These are phyloP conservation scores for Diadophis punctatus DNA, from an alignment of 2,113 vertebrate genomes.

Conservation along the genomic window DNA sequence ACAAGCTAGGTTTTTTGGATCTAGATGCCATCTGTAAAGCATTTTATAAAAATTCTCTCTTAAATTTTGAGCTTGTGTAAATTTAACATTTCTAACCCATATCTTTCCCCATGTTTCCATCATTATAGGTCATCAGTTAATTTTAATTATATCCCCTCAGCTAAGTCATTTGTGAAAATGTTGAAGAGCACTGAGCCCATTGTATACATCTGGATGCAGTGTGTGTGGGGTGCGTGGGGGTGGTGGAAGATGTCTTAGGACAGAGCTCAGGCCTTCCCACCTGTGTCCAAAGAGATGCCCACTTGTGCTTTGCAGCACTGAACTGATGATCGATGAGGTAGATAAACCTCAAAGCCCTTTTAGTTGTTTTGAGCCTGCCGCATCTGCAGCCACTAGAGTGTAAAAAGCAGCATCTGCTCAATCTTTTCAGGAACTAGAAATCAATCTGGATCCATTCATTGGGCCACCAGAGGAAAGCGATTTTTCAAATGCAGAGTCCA, in stretches of 20 bases:
- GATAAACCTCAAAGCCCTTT: background rate
- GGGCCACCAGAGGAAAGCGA: background rate
- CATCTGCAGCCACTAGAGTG: rapidly evolving
- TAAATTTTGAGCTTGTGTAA: too few species aligned
- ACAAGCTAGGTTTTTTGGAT: too few species aligned
- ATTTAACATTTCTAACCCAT: too few species aligned
- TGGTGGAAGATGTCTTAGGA: background rate
- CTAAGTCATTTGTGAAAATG: too few species aligned
- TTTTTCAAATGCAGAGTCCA: background rate
- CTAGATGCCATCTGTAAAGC: too few species aligned
- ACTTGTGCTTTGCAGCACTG: background rate
- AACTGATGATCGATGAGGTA: background rate
- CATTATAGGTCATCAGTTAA: too few species aligned
- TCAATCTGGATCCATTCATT: rapidly evolving
- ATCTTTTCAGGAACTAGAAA: rapidly evolving
- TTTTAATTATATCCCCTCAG: too few species aligned
- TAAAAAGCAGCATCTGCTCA: background rate
- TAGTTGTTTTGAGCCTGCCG: background rate
- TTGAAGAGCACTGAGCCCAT: too few species aligned
- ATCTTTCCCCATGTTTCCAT: too few species aligned
- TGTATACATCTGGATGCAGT: too few species aligned
- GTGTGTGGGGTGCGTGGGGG: too few species aligned
- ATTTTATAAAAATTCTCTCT: too few species aligned
- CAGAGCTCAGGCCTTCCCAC: background rate
- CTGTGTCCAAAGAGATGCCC: background rate